These are phyloP conservation scores for Botia kubotai DNA, from an alignment of 2,797 vertebrate species.

Conservation along the genomic window DNA sequence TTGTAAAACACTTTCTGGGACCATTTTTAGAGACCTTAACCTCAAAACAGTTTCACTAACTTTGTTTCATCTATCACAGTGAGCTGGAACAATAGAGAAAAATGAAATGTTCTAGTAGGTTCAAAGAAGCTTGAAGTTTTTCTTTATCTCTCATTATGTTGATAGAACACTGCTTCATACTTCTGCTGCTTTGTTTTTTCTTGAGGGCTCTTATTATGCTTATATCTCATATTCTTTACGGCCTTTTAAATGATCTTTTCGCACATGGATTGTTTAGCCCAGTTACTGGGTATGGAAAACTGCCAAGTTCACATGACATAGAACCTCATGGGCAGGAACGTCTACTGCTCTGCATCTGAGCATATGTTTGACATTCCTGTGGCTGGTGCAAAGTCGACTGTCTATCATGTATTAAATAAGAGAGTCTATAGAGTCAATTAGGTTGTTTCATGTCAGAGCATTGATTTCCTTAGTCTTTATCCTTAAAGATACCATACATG, in stretches of 20 bases:
- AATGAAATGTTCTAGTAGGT: slow-evolving; percentile 5
- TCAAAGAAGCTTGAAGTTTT: slow-evolving; percentile 23
- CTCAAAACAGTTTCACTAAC: not conserved
- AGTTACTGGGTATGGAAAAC: slow-evolving; percentile 49
- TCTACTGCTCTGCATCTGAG: slow-evolving; percentile 66
- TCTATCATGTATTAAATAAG: slow-evolving; percentile 2
- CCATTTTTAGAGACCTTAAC: slow-evolving; percentile 9
- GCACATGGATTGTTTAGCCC: slow-evolving; percentile 51
- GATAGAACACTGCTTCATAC: slow-evolving; percentile 35
- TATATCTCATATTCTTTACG: slow-evolving; percentile 47
- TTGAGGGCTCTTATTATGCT: slow-evolving; percentile 45
- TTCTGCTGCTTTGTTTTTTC: slow-evolving; percentile 32
- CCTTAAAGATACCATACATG: no score
- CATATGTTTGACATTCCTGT: slow-evolving; percentile 79
- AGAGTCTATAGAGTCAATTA: slow-evolving; percentile 26
- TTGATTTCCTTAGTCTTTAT: not conserved
- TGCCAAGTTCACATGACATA: slow-evolving; percentile 63
- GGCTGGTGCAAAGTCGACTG: slow-evolving; percentile 61
- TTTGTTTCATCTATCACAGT: slow-evolving; percentile 18
- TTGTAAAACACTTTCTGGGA: slow-evolving; percentile 12
- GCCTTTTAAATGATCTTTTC: slow-evolving; percentile 49
- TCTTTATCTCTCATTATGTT: slow-evolving; percentile 42
- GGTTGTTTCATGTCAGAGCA: slow-evolving; percentile 38
- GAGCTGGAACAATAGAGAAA: slow-evolving; percentile 4
- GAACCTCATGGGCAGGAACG: slow-evolving; percentile 63